Percentiles rank a stretch among this genome's conserved stretches.
phyloP scores from a whole-genome alignment of 2,888 invertebrate genomes.

The Dione juno region DNA sequence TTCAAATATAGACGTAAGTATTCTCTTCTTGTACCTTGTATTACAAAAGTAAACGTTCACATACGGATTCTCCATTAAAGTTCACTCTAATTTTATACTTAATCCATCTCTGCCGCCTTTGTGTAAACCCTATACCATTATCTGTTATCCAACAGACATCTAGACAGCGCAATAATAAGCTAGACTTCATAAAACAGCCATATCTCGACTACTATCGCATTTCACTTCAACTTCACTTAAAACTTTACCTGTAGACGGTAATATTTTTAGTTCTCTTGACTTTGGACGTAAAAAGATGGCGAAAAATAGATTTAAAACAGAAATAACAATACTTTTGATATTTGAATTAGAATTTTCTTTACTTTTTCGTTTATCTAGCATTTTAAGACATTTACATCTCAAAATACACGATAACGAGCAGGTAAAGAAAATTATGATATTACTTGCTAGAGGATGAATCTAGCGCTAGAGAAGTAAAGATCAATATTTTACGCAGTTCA shows the following conservation, averaged over 20 bases:
- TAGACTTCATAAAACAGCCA: conserved; percentile 49
- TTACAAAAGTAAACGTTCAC: conserved; percentile 18
- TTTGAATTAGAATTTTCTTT: background rate
- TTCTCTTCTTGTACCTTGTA: background rate
- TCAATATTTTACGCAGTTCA: too few species aligned
- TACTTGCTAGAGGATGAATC: too few species aligned
- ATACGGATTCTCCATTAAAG: conserved; percentile 14
- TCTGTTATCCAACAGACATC: conserved; percentile 42
- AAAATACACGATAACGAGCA: too few species aligned
- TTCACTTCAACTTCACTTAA: conserved; percentile 36
- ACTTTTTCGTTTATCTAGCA: background rate
- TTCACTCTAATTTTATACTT: conserved; percentile 27
- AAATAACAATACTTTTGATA: background rate
- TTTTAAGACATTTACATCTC: background rate
- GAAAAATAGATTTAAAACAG: background rate
- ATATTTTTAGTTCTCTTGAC: conserved; percentile 16
- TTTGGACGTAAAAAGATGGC: background rate
- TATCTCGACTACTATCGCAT: conserved; percentile 44
- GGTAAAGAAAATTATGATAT: too few species aligned
- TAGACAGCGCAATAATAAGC: conserved; percentile 44
- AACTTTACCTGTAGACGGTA: conserved; percentile 24
- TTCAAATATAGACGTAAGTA: background rate
- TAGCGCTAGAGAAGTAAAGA: too few species aligned
- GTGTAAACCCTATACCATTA: conserved; percentile 37
- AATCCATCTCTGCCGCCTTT: conserved; percentile 33